Evolutionary conservation across 2,113 vertebrate genomes (phyloP), one percentile per base, ranked within the genome.

Genomic region (Mystacornis crossleyi): DNA sequence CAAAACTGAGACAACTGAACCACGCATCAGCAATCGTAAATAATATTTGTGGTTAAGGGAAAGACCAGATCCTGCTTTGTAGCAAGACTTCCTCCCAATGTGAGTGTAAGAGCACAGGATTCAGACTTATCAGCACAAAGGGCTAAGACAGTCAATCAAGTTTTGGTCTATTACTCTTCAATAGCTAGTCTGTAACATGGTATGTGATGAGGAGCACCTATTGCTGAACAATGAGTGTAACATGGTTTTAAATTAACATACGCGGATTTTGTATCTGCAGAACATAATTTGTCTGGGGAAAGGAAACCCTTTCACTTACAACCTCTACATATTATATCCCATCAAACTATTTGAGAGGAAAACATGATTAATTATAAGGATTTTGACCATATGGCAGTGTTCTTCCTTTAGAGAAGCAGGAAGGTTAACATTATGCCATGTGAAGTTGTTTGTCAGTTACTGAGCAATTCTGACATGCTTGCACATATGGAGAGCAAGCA

Each of bases 51-150:
- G 66, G 47, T 83, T 38, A 82, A 58, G 2, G 2, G 31, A 69
- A 86, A 66, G 47, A 88, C 21, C 31, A 84, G 53, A 67, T 93
- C 34, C n/a, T 94, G 85, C 64, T 90, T 71, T 92, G 90, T 90
- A 53, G 53, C 60, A 90, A 54, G 69, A n/a, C 47, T 88, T 93
- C 34, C 23, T 80, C 62, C 26, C 12, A 38, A 0, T 31, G 21
- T 20, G 8, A 58, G 14, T 65, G 2, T 54, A 58, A 23, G 54
- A 79, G 66, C 5, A 2, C 33, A 53, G 4, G 48, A 31, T 54
- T 91, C 9, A 53, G 65, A 18, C 23, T 85, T 93, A 57, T 0
- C 10, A 62, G 34, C 2, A 13, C 42, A 60, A 43, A 74, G 47
- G 48, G 11, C 14, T 51, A 40, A 80, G 72, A 23, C 25, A 48